Evolutionary conservation across 2,797 vertebrate species (phyloP).

Genomic region (Danionella dracula): DNA sequence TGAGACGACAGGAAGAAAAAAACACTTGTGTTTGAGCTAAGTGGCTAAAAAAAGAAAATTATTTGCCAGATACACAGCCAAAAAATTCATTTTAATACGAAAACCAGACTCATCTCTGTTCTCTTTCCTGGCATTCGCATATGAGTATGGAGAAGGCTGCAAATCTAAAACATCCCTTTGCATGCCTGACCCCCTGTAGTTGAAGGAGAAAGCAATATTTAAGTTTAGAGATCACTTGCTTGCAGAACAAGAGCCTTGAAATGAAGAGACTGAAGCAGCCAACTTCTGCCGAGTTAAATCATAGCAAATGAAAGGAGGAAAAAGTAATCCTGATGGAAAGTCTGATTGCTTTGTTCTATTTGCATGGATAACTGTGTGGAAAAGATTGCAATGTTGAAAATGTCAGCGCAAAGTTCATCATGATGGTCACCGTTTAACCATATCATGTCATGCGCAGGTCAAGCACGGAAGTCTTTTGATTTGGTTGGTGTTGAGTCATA

Average conservation of each 20-base stretch:
- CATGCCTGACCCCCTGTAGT: constrained; percentile 58
- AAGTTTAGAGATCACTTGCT: constrained; percentile 40
- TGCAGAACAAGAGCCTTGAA: constrained; percentile 54
- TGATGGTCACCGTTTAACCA: too few species aligned
- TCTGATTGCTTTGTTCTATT: too few species aligned
- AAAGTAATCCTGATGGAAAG: too few species aligned
- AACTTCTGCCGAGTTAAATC: constrained; percentile 53
- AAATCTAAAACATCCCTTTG: constrained; percentile 65
- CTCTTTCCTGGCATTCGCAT: constrained; percentile 30
- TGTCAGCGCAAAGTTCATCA: too few species aligned
- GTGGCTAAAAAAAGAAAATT: not conserved
- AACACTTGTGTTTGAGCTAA: not conserved
- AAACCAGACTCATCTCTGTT: constrained; percentile 9
- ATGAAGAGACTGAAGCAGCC: constrained; percentile 46
- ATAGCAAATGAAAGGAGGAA: constrained; percentile 3
- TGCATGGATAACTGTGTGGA: too few species aligned
- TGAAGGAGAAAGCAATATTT: constrained; percentile 49
- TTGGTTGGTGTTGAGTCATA: too few species aligned
- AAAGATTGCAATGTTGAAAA: too few species aligned
- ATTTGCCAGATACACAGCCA: not conserved
- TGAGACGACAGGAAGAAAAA: not conserved
- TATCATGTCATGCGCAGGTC: too few species aligned
- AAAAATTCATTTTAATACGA: not conserved
- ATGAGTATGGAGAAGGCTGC: constrained; percentile 57
- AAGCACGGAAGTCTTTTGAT: too few species aligned